These are phyloP conservation scores for Hypselothyrea guttata DNA, from an alignment of 2,888 invertebrate species.

Conservation along the genomic window DNA sequence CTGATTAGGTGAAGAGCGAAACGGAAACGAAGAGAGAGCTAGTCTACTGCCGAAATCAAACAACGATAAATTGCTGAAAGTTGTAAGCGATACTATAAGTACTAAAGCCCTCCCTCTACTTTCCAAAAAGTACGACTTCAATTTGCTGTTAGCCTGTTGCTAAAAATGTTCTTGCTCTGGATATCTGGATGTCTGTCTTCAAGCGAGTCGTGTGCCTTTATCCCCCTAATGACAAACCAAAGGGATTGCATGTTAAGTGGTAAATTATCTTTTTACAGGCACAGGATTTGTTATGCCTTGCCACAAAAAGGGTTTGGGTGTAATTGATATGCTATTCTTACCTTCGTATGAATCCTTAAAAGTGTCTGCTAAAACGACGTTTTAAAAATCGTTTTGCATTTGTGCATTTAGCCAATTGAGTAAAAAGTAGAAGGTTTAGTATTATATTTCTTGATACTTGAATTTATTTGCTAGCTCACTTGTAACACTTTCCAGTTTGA, in stretches of 20 bases:
- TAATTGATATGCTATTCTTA: conserved; percentile 49
- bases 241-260: conserved; percentile 61
- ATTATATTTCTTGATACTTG: neutral
- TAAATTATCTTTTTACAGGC: conserved; percentile 53
- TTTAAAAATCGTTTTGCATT: conserved; percentile 27
- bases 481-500: no score
- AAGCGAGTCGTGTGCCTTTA: conserved; percentile 1
- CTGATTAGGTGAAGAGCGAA: conserved; percentile 59
- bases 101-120: neutral
- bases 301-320: conserved; percentile 61
- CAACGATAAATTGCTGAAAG: conserved; percentile 72
- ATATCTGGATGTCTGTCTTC: conserved; percentile 54
- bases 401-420: conserved; percentile 56
- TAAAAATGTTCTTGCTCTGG: conserved; percentile 32
- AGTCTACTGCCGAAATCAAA: conserved; percentile 57
- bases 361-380: conserved; percentile 25
- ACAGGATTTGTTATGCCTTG: conserved; percentile 18
- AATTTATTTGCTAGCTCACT: no score
- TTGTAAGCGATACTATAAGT: conserved; percentile 68
- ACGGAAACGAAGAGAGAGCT: neutral
- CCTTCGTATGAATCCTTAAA: conserved; percentile 34
- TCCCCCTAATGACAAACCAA: conserved; percentile 23
- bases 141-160: conserved; percentile 67
- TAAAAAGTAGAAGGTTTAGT: neutral
- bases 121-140: conserved; percentile 29